Conservation (phyloP, 2,888 invertebrate genomes). For the Crossocerus cetratus region DNA sequence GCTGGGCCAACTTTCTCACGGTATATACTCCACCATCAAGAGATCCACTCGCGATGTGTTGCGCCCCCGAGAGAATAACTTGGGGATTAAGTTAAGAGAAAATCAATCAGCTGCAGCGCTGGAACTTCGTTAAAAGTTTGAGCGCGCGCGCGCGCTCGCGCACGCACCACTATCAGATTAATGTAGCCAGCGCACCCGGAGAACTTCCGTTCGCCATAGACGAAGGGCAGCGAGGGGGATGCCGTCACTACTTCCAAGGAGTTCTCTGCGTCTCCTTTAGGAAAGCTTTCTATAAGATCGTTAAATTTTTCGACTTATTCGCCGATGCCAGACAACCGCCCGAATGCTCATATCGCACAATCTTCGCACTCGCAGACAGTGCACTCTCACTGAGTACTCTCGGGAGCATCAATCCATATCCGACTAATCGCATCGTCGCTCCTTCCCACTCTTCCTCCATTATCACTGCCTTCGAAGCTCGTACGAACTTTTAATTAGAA, state of each 20-base stretch:
- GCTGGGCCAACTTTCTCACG: constrained; percentile 13
- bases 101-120: constrained; percentile 70
- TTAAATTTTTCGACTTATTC: not conserved
- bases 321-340: constrained; percentile 5
- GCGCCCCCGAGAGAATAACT: constrained; percentile 44
- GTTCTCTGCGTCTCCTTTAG: not conserved
- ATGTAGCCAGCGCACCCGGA: not conserved
- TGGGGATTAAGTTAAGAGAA: constrained; percentile 68
- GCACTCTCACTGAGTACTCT: too few species aligned
- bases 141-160: constrained; percentile 22
- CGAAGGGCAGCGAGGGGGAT: not conserved
- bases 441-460: too few species aligned
- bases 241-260: not conserved
- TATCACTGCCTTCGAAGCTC: constrained; percentile 19
- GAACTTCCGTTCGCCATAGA: constrained; percentile 2
- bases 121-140: constrained; percentile 69
- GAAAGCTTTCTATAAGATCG: not conserved
- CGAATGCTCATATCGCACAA: constrained; percentile 26
- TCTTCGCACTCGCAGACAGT: constrained; percentile 6
- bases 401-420: too few species aligned
- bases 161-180: constrained; percentile 4
- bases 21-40: constrained; percentile 13
- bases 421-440: too few species aligned
- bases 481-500: constrained; percentile 57
- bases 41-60: constrained; percentile 36